Conservation (phyloP, 2,797 vertebrate genomes). For the Hozukius guyotensis region DNA sequence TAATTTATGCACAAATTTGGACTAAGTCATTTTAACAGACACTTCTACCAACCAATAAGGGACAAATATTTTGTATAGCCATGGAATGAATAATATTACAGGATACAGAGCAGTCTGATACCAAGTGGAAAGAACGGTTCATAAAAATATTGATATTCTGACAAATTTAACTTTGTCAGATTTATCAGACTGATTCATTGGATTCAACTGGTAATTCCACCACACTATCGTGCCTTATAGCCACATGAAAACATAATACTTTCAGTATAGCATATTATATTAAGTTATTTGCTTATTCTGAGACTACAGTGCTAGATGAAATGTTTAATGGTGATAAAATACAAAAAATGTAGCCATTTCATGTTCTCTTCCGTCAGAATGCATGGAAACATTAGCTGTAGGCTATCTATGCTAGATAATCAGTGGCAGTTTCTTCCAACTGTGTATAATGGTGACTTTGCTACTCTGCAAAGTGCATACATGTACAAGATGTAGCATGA, state of each 20-base stretch:
- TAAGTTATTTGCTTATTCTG: not conserved
- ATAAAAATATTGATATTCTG: no score
- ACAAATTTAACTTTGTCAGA: no score
- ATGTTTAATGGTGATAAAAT: not conserved
- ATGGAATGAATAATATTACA: not conserved
- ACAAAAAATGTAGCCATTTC: not conserved
- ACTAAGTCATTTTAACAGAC: not conserved
- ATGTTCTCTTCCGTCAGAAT: not conserved
- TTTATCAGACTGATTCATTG: fast-evolving
- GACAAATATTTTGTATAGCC: not conserved
- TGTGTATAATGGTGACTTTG: constrained; percentile 5
- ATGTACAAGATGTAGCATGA: constrained; percentile 46
- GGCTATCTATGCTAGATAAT: not conserved
- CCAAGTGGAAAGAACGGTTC: not conserved
- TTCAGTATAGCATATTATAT: not conserved
- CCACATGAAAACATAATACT: not conserved
- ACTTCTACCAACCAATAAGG: not conserved
- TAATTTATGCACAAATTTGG: no score
- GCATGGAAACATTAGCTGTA: not conserved
- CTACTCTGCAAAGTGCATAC: constrained; percentile 31
- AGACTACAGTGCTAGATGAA: not conserved
- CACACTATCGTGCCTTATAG: not conserved
- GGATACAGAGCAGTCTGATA: not conserved
- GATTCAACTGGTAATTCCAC: not conserved
- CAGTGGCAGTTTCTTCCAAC: not conserved